phyloP scores from a whole-genome alignment of 2,113 vertebrate species.

The Oreochromis spilurus region DNA sequence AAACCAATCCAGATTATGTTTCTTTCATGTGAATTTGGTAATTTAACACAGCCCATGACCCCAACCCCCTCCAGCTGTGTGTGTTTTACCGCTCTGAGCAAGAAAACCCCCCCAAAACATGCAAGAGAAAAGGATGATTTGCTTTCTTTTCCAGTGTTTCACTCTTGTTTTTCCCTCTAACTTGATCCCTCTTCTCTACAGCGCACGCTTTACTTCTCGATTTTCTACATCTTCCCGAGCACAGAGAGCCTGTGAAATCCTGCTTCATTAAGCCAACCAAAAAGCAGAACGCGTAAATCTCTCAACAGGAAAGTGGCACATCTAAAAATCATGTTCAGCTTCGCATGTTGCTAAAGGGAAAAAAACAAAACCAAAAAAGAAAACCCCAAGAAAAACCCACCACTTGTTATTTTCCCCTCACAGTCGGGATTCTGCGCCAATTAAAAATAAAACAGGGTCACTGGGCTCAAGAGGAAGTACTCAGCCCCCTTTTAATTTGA shows the following conservation, averaged over 20 bases:
- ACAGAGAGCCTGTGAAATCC: background rate
- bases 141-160: background rate
- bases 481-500: conserved; percentile 6
- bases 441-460: conserved; percentile 51
- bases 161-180: background rate
- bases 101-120: rapidly evolving
- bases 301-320: background rate
- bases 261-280: conserved; percentile 35
- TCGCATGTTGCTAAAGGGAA: background rate
- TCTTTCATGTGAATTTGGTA: conserved; percentile 42
- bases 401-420: conserved; percentile 10
- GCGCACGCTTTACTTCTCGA: background rate
- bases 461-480: conserved; percentile 21
- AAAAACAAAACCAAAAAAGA: background rate
- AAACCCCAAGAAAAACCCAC: background rate
- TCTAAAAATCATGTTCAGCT: background rate
- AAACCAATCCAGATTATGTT: conserved; percentile 59
- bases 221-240: background rate
- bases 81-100: background rate
- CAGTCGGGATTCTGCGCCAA: background rate
- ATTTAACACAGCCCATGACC: conserved; percentile 35
- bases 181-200: background rate
- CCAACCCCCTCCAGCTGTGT: background rate
- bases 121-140: background rate
- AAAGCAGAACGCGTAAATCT: conserved; percentile 7